Conservation (phyloP, 92 coral and sea anemone species). For the Palythoa caribaeorum region DNA sequence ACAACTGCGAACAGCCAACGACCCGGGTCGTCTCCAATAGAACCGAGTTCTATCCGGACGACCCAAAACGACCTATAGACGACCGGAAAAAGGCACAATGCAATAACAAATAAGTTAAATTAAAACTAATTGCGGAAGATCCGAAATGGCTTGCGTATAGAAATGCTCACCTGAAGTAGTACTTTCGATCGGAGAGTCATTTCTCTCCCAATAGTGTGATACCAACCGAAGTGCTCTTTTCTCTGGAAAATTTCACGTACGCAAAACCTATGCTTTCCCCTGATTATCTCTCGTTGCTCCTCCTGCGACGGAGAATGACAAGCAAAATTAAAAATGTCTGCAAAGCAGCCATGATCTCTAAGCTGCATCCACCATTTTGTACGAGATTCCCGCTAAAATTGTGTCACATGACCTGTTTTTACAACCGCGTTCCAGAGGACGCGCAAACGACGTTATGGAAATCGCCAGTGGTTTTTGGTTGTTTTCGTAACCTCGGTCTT, state of each 20-base stretch:
- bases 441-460: no score
- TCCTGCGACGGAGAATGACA: background rate
- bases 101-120: no score
- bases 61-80: no score
- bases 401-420: background rate
- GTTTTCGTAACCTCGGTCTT: no score
- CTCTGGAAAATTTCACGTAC: conserved; percentile 6
- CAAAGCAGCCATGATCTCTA: conserved; percentile 6
- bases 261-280: background rate
- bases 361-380: background rate
- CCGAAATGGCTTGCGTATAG: conserved; percentile 6
- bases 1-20: no score
- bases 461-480: no score
- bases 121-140: conserved; percentile 7
- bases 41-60: no score
- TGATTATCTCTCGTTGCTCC: background rate
- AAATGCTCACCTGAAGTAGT: conserved; percentile 13
- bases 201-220: background rate
- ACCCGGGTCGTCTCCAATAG: no score
- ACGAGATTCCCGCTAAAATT: background rate
- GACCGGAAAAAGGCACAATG: no score
- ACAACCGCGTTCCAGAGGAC: conserved; percentile 6
- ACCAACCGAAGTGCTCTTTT: conserved; percentile 1
- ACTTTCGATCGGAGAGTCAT: conserved; percentile 2
- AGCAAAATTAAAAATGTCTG: background rate